Conservation (phyloP, 2,797 vertebrate species). For the Nannoperca australis region DNA sequence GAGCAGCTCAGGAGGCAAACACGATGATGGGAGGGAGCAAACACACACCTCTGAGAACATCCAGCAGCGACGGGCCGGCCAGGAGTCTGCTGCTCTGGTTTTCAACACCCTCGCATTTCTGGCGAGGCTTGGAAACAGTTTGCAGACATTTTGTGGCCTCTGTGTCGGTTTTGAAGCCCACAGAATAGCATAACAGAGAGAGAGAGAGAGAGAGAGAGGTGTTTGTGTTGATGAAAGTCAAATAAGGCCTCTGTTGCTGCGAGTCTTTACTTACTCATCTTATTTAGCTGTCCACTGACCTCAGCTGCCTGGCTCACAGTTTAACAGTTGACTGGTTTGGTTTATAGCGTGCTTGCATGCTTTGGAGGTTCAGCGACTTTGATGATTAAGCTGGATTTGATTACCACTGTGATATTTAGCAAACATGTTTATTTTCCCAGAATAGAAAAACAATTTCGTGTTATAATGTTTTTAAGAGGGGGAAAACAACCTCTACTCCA, state of each 20-base stretch:
- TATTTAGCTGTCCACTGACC: constrained; percentile 55
- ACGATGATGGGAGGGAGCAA: constrained; percentile 53
- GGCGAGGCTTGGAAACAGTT: constrained; percentile 52
- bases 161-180: constrained; percentile 34
- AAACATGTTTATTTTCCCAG: constrained; percentile 35
- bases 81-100: constrained; percentile 56
- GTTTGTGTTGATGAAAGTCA: constrained; percentile 63
- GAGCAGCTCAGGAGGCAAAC: constrained; percentile 70
- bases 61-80: constrained; percentile 53
- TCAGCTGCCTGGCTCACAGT: constrained; percentile 59
- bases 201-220: constrained; percentile 26
- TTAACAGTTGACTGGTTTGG: constrained; percentile 64
- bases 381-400: constrained; percentile 68
- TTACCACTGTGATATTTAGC: constrained; percentile 58
- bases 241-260: constrained; percentile 41
- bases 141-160: constrained; percentile 51
- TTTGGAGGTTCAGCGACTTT: constrained; percentile 61
- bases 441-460: constrained; percentile 29
- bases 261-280: constrained; percentile 59
- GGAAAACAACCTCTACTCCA: not conserved
- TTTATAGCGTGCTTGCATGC: constrained; percentile 48
- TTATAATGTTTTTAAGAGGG: not conserved
- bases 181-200: constrained; percentile 38
- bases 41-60: constrained; percentile 64
- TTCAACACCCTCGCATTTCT: constrained; percentile 55